A percentile compares a stretch with the other conserved stretches of the same genome.
These are phyloP conservation scores for Drosophila sp. DNA, from an alignment of 1,140 invertebrate species.

Conservation along the genomic window DNA sequence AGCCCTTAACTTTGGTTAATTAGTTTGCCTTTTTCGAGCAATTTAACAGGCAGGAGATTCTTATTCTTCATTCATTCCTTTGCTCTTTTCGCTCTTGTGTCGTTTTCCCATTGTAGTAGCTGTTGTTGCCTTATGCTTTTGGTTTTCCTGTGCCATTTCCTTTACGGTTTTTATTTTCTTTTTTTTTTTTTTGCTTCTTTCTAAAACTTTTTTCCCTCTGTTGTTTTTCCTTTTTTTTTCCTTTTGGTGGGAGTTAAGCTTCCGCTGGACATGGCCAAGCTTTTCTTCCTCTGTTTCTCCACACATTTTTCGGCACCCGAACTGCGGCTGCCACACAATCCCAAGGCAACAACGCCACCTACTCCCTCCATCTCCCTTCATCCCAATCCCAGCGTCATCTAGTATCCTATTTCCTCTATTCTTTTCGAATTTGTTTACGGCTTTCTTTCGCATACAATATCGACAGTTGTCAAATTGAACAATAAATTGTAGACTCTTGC, in stretches of 20 bases:
- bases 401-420: background rate
- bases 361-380: background rate
- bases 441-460: slow-evolving; percentile 47
- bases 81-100: slow-evolving; percentile 17
- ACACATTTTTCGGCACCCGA: slow-evolving; percentile 29
- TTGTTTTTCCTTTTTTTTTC: slow-evolving; percentile 7
- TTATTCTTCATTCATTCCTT: slow-evolving; percentile 41
- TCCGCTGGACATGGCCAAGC: slow-evolving; percentile 33
- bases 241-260: slow-evolving; percentile 29
- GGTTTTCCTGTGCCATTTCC: slow-evolving; percentile 61
- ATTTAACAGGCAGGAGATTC: slow-evolving; percentile 54
- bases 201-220: slow-evolving; percentile 10
- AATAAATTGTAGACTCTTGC: slow-evolving; percentile 66
- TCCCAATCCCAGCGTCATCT: background rate
- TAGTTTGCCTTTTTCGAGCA: slow-evolving; percentile 62
- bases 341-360: slow-evolving; percentile 6
- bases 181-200: slow-evolving; percentile 14
- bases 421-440: slow-evolving; percentile 65
- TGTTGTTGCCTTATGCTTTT: slow-evolving; percentile 52
- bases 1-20: slow-evolving; percentile 57
- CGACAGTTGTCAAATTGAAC: slow-evolving; percentile 67
- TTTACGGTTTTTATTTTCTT: slow-evolving; percentile 28
- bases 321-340: slow-evolving; percentile 1
- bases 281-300: background rate
- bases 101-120: background rate